Base-by-base conservation (phyloP, 2,113 vertebrate genomes). In the Mungos mungo region DNA sequence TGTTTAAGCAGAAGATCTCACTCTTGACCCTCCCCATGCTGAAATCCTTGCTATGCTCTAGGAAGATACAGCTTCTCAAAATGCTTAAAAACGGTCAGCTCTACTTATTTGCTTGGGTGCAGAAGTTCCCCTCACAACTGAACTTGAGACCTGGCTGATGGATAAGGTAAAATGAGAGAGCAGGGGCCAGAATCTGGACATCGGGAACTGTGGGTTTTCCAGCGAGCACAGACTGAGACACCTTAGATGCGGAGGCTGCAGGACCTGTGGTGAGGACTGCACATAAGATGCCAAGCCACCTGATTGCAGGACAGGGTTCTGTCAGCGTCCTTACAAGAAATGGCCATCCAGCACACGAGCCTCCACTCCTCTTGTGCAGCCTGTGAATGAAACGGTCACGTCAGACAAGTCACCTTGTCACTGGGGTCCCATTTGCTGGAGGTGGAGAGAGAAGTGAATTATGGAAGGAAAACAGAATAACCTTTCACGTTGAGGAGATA, bases 391-490 rank as follows among this genome's bases (percentile, higher is more conserved):
- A 38, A 16, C 33, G 47, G 13, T 71, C 2, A 0, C 5, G 16
- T 52, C n/a, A 60, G 31, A 52, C 57, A 29, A 4, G 16, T 63
- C 63, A 27, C 35, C 31, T 82, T 4, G 0, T 33, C n/a, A 4
- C n/a, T 15, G 33, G 25, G 38, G 33, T 9, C 66, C 50, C 2
- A 4, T 23, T 50, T 1, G 1, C 45, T 52, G 4, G 45, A 84
- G 33, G 3, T 74, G 57, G 65, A 92, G 27, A 35, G 33, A 86
- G 72, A 81, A 93, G 18, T 15, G 3, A 63, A 45, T 68, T 90
- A 52, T 68, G 35, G 31, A 10, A 54, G 38, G 69, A 83, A 80
- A 87, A 74, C 38, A 90, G 52, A 80, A 57, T 74, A 69, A 90
- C 33, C 27, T 74, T 83, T 88, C 79, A 19, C 16, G 2, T 12